Conservation (phyloP, 2,888 invertebrate genomes). For the Cryptus viduatorius region DNA sequence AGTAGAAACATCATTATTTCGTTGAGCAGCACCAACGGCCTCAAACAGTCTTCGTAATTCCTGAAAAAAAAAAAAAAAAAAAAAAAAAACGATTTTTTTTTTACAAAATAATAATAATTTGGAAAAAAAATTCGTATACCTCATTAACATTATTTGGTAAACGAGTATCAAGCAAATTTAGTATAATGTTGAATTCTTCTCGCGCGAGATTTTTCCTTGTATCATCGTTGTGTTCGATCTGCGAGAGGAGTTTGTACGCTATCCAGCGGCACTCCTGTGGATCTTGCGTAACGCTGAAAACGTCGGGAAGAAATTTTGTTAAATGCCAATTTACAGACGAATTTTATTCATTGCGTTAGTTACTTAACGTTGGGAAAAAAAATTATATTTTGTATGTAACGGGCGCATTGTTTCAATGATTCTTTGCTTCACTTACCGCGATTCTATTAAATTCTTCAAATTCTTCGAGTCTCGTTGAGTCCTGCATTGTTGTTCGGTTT, state of each 20-base stretch:
- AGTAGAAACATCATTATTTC: slow-evolving; percentile 81
- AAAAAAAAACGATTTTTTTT: background rate
- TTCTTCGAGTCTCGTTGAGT: slow-evolving; percentile 46
- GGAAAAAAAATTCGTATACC: slow-evolving; percentile 30
- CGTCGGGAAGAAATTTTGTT: background rate
- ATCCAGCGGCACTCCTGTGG: slow-evolving; percentile 74
- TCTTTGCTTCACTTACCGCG: slow-evolving; percentile 46
- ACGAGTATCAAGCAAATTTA: slow-evolving; percentile 70
- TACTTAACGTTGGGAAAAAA: background rate
- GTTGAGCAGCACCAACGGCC: slow-evolving; percentile 62
- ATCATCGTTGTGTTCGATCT: slow-evolving; percentile 64
- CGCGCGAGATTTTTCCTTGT: slow-evolving; percentile 51
- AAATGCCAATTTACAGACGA: background rate
- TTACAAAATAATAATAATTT: background rate
- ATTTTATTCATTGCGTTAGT: background rate
- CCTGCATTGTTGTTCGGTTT: slow-evolving; percentile 61
- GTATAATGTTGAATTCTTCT: slow-evolving; percentile 70
- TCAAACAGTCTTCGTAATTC: slow-evolving; percentile 73
- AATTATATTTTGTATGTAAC: background rate
- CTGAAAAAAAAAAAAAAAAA: slow-evolving; percentile 65
- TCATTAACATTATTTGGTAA: slow-evolving; percentile 62
- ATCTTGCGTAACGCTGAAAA: slow-evolving; percentile 62
- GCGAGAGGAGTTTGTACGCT: slow-evolving; percentile 72
- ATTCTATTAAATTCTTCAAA: slow-evolving; percentile 50
- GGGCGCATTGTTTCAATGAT: background rate